These are phyloP conservation scores for Augiades crinisus DNA, from an alignment of 2,888 invertebrate genomes.

Conservation along the genomic window DNA sequence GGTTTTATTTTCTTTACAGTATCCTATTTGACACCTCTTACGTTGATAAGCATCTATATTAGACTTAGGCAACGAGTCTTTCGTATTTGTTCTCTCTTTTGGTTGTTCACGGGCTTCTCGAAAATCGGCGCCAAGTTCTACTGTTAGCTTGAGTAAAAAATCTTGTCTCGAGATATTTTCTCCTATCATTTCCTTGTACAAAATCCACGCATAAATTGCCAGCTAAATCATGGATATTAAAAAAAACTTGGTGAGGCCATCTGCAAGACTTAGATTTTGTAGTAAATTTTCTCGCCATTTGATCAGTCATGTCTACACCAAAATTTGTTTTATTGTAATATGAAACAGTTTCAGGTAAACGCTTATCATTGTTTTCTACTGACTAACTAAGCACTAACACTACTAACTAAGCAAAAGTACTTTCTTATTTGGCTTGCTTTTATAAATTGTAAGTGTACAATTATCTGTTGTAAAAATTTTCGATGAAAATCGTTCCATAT, in stretches of 20 bases:
- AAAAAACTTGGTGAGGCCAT: constrained; percentile 28
- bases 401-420: constrained; percentile 16
- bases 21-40: constrained; percentile 20
- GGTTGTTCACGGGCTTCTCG: constrained; percentile 18
- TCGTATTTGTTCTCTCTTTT: constrained; percentile 21
- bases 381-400: constrained; percentile 5
- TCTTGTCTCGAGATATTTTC: constrained; percentile 16
- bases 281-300: constrained; percentile 13
- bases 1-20: constrained; percentile 18
- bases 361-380: not conserved
- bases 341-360: constrained; percentile 10
- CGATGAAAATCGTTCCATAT: constrained; percentile 1
- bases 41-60: constrained; percentile 20
- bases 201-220: constrained; percentile 24
- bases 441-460: constrained; percentile 23
- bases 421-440: not conserved
- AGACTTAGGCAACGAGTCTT: constrained; percentile 15
- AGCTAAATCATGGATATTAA: constrained; percentile 27
- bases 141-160: constrained; percentile 18
- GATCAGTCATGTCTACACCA: constrained; percentile 4
- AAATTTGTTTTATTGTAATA: constrained; percentile 6
- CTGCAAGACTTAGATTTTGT: constrained; percentile 11
- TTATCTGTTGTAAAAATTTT: constrained; percentile 18
- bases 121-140: constrained; percentile 6
- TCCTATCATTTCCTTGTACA: constrained; percentile 24